These are phyloP conservation scores for Antheraea assamensis DNA, from an alignment of 2,888 invertebrate species.

Conservation along the genomic window DNA sequence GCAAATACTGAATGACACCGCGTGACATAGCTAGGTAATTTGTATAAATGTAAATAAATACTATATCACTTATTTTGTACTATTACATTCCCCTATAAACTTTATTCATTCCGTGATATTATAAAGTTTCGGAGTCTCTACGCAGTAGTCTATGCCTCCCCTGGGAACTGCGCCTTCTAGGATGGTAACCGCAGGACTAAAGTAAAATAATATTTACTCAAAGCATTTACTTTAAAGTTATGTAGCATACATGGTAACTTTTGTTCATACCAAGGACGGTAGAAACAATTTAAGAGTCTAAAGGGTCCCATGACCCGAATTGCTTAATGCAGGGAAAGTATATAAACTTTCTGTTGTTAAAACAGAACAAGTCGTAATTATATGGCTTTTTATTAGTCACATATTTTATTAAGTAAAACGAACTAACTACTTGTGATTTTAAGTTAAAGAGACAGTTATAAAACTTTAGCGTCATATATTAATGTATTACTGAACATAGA, in stretches of 20 bases:
- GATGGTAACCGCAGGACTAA: background rate
- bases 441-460: too few relatives aligned
- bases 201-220: background rate
- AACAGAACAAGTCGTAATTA: background rate
- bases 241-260: background rate
- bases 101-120: too few relatives aligned
- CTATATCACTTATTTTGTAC: too few relatives aligned
- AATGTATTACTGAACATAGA: too few relatives aligned
- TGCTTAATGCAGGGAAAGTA: background rate
- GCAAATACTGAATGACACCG: too few relatives aligned
- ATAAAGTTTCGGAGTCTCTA: background rate
- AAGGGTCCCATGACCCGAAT: background rate
- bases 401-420: background rate
- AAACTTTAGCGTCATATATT: too few relatives aligned
- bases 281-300: background rate
- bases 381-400: background rate
- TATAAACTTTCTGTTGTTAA: slow-evolving; percentile 1
- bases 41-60: too few relatives aligned
- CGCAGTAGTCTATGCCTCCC: background rate
- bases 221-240: background rate
- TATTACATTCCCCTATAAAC: too few relatives aligned
- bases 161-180: background rate
- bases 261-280: background rate
- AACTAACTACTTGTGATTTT: background rate
- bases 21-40: too few relatives aligned